phyloP scores from a whole-genome alignment of 2,113 vertebrate species.

The Oenanthe melanoleuca region DNA sequence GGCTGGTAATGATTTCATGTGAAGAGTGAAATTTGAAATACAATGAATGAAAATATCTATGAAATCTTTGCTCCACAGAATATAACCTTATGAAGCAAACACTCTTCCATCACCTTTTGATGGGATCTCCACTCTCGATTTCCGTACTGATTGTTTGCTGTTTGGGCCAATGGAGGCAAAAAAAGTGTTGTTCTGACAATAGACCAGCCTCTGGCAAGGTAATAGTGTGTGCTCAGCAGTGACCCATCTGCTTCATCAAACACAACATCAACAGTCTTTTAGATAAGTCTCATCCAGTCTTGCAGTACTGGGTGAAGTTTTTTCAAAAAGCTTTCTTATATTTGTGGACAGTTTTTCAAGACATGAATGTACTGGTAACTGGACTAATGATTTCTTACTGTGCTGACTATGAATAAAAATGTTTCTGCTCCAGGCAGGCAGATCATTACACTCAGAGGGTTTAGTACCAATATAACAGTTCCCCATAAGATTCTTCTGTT shows the following conservation, averaged over 20 bases:
- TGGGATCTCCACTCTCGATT: background rate
- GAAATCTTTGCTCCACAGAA: background rate
- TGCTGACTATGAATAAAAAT: constrained; percentile 6
- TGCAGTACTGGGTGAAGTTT: background rate
- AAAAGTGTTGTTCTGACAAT: background rate
- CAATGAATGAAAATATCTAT: background rate
- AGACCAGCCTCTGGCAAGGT: constrained; percentile 11
- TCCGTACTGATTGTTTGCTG: accelerated
- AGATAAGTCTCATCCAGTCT: background rate
- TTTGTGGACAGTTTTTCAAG: background rate
- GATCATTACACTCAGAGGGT: background rate
- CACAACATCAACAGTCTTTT: background rate
- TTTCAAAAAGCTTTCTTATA: background rate
- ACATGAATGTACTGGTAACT: background rate
- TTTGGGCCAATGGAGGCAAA: background rate
- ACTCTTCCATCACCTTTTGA: background rate
- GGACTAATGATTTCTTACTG: constrained; percentile 8
- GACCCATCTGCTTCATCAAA: constrained; percentile 27
- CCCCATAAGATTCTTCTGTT: background rate
- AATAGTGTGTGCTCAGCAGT: constrained; percentile 28
- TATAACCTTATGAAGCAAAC: background rate
- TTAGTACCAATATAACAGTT: background rate
- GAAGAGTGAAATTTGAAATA: background rate
- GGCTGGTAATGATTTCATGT: background rate
- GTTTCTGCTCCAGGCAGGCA: background rate